A percentile compares a stretch with the other conserved stretches of the same genome.
These are phyloP conservation scores for human DNA, from an alignment of 2,113 vertebrate genomes.

Conservation along the genomic window DNA sequence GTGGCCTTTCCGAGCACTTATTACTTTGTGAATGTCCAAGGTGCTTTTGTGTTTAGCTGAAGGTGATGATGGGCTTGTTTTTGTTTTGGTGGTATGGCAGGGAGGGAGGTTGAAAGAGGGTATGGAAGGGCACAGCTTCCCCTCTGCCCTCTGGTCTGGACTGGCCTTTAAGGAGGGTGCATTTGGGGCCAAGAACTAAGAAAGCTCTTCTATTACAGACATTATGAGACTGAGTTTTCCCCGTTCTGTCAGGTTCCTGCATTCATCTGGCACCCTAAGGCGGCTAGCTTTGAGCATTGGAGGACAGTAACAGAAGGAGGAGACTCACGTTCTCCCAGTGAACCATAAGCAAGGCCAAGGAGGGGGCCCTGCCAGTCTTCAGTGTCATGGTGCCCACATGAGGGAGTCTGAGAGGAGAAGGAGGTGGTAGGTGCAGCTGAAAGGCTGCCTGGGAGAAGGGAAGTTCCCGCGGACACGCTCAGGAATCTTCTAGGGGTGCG, in stretches of 20 bases:
- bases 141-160: neutral
- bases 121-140: neutral
- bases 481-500: neutral
- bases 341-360: neutral
- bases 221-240: neutral
- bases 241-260: neutral
- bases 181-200: neutral
- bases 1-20: neutral
- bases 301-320: neutral
- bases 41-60: neutral
- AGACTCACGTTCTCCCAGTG: neutral
- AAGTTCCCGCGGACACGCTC: neutral
- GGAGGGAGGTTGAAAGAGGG: neutral
- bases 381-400: neutral
- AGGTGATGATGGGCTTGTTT: neutral
- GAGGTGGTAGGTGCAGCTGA: too few relatives aligned
- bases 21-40: neutral
- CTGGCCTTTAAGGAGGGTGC: neutral
- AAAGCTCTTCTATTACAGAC: neutral
- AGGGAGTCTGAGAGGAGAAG: neutral
- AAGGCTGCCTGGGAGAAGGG: neutral
- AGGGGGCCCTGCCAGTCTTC: neutral
- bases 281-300: neutral
- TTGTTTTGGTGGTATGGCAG: neutral
- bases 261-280: neutral